These are phyloP conservation scores for Mormyrops boulengeri DNA, from an alignment of 2,797 vertebrate genomes.

Conservation along the genomic window DNA sequence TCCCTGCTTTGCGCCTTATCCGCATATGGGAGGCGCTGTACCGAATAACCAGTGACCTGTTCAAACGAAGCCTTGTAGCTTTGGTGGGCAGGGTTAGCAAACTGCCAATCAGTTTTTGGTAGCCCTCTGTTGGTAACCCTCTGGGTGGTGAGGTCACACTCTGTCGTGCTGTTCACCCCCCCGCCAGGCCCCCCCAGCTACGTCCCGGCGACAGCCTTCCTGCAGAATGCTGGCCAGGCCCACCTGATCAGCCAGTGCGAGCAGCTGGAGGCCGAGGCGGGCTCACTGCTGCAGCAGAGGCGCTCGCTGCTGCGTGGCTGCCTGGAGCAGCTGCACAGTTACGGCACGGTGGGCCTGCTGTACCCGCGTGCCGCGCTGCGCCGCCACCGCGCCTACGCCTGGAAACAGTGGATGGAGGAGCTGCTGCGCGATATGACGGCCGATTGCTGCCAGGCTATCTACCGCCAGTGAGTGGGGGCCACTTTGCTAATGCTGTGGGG, in stretches of 20 bases:
- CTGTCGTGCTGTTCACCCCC: neutral
- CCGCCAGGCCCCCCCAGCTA: slow-evolving; percentile 89
- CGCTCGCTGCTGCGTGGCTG: slow-evolving; percentile 79
- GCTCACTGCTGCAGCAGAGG: slow-evolving; percentile 84
- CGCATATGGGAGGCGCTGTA: neutral
- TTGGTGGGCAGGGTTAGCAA: neutral
- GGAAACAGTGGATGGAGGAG: slow-evolving; percentile 96
- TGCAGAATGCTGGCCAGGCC: slow-evolving; percentile 94
- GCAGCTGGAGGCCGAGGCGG: slow-evolving; percentile 83
- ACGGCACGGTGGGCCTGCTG: slow-evolving; percentile 88
- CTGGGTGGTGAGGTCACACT: neutral
- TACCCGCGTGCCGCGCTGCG: slow-evolving; percentile 85
- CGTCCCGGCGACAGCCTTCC: slow-evolving; percentile 88
- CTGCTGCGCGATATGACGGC: slow-evolving; percentile 83
- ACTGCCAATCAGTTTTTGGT: neutral
- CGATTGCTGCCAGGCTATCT: slow-evolving; percentile 82
- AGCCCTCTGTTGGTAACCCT: neutral
- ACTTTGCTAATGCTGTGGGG: neutral
- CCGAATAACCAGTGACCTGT: neutral
- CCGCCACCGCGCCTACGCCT: slow-evolving; percentile 84
- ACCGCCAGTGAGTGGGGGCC: slow-evolving; percentile 72
- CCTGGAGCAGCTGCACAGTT: slow-evolving; percentile 92
- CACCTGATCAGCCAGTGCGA: slow-evolving; percentile 94
- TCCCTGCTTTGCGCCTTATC: neutral
- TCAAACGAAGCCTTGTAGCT: neutral